Evolutionary conservation across 2,888 invertebrate species (phyloP).

Genomic region (Aradus depressus): DNA sequence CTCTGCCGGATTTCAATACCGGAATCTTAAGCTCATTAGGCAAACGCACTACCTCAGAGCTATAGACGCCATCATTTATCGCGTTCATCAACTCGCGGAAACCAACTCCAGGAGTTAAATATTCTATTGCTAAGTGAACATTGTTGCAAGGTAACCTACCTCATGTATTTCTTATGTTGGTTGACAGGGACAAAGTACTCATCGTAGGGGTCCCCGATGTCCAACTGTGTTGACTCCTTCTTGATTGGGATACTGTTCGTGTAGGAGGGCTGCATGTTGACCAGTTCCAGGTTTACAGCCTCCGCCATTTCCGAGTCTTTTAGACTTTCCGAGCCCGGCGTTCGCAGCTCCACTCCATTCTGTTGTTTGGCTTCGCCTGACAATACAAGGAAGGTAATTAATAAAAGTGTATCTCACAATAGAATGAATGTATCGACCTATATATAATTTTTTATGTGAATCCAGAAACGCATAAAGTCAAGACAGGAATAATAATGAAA

Average conservation of each 20-base stretch:
- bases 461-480: too few species aligned
- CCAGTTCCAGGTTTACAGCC: slow-evolving; percentile 68
- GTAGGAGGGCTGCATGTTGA: slow-evolving; percentile 57
- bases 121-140: not conserved
- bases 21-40: too few species aligned
- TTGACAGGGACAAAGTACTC: slow-evolving; percentile 78
- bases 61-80: too few species aligned
- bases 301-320: slow-evolving; percentile 39
- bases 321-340: slow-evolving; percentile 3
- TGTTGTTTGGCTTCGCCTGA: slow-evolving; percentile 1
- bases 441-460: too few species aligned
- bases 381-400: too few species aligned
- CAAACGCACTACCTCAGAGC: too few species aligned
- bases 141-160: slow-evolving; percentile 43
- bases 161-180: slow-evolving; percentile 73
- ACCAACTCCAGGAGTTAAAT: too few species aligned
- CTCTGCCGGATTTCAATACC: too few species aligned
- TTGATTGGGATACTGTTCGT: slow-evolving; percentile 44
- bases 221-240: slow-evolving; percentile 51
- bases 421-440: too few species aligned
- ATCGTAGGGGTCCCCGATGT: slow-evolving; percentile 60
- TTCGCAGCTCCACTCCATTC: slow-evolving; percentile 11
- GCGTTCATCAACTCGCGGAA: too few species aligned
- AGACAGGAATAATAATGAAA: too few species aligned
- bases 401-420: too few species aligned